Percentiles rank a stretch among this genome's conserved stretches.
These are phyloP conservation scores for Aphrophora alni DNA, from an alignment of 2,888 invertebrate genomes.

Conservation along the genomic window DNA sequence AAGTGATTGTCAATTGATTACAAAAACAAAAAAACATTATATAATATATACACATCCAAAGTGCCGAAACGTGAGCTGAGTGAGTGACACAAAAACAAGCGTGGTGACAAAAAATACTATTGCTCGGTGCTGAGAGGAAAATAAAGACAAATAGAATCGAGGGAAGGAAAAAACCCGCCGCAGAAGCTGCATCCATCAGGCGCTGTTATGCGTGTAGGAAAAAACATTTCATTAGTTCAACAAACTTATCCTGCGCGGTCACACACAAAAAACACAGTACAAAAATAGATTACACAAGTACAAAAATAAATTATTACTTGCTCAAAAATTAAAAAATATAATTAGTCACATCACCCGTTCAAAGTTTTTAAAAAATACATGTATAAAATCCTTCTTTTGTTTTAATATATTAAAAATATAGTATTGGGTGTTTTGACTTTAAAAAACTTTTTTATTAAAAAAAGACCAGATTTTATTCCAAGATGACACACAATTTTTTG, in stretches of 20 bases:
- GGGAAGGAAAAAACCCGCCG: slow-evolving; percentile 30
- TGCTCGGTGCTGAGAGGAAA: slow-evolving; percentile 33
- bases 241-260: not conserved
- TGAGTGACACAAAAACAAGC: slow-evolving; percentile 45
- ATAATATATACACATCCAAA: slow-evolving; percentile 42
- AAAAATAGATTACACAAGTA: slow-evolving; percentile 19
- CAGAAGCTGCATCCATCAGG: slow-evolving; percentile 28
- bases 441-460: not conserved
- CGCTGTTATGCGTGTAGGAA: slow-evolving; percentile 27
- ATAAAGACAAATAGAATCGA: slow-evolving; percentile 4
- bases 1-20: slow-evolving; percentile 33
- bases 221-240: slow-evolving; percentile 29
- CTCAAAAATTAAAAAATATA: slow-evolving; percentile 16
- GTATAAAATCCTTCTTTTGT: not conserved
- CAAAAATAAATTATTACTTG: not conserved
- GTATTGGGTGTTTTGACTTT: not conserved
- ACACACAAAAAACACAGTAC: slow-evolving; percentile 30
- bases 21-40: slow-evolving; percentile 34
- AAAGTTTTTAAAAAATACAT: not conserved
- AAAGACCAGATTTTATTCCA: not conserved
- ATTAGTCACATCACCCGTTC: slow-evolving; percentile 31
- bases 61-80: slow-evolving; percentile 43
- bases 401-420: not conserved
- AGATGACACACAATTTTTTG: too few relatives aligned
- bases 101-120: slow-evolving; percentile 43